Evolutionary conservation across 2,113 vertebrate species (phyloP).

Genomic region (Thunnus maccoyii): DNA sequence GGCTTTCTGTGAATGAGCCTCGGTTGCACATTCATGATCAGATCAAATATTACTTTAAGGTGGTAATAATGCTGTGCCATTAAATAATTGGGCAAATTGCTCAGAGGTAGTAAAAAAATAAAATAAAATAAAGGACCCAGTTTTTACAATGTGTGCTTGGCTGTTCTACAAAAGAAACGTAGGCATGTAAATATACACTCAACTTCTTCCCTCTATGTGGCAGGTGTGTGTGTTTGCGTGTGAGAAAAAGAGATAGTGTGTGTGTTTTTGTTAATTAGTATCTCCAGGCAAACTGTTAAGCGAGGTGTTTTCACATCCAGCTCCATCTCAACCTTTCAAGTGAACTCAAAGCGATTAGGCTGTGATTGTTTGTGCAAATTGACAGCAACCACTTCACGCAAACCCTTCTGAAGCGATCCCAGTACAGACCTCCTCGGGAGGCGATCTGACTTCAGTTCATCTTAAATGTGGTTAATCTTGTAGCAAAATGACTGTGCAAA

Average conservation of each 20-base stretch:
- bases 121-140: constrained; percentile 14
- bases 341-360: constrained; percentile 1
- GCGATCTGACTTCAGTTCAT: constrained; percentile 30
- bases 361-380: constrained; percentile 16
- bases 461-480: constrained; percentile 38
- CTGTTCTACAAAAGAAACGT: constrained; percentile 28
- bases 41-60: constrained; percentile 15
- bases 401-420: constrained; percentile 3
- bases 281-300: neutral
- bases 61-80: constrained; percentile 6
- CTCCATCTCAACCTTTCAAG: constrained; percentile 2
- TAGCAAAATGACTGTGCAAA: constrained; percentile 28
- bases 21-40: neutral
- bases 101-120: constrained; percentile 44
- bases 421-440: constrained; percentile 19
- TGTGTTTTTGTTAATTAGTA: neutral
- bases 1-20: neutral
- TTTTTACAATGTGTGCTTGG: constrained; percentile 35
- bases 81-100: constrained; percentile 19
- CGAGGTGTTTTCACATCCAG: neutral
- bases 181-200: constrained; percentile 9
- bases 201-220: neutral
- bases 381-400: neutral
- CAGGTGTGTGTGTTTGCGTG: neutral
- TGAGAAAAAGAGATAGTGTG: neutral